Evolutionary conservation across 2,113 vertebrate genomes (phyloP), one percentile per base, ranked within the genome.

Genomic region (Hippopotamus amphibius): DNA sequence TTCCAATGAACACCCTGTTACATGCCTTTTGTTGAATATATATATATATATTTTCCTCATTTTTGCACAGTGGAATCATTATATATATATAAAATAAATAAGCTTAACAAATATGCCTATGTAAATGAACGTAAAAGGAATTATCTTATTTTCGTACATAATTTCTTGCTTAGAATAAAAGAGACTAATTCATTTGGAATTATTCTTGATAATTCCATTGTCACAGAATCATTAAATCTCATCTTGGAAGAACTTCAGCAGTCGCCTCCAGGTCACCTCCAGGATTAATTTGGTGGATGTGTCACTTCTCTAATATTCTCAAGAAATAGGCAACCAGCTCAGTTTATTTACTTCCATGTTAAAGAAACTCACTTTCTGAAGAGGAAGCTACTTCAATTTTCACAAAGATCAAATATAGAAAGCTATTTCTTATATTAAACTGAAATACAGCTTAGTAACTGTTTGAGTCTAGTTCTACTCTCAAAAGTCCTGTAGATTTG

Each of bases 291-390:
- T 76, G 43, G 77, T 59, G 19, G 59, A 26, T 92, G 48, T 55
- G 24, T 87, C 6, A 66, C 12, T 92, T 74, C 66, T 59, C n/a
- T 93, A 77, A 88, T 46, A 81, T 87, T 89, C 81, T 87, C 26
- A 86, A 28, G 3, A 48, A 90, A 80, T 84, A 41, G 26, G 5
- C 69, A 76, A n/a, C 21, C 68, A 65, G 30, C 12, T 82, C 43
- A 74, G 68, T 86, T 94, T 83, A 92, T 72, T 91, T 87, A 68
- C 33, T 17, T 90, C 16, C 4, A 90, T 16, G 41, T 53, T 90
- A 90, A 92, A 83, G 50, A 81, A 84, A 66, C 41, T 26, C 41
- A 77, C 7, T 65, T 85, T 26, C 57, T 91, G 53, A 95, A 94
- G 41, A 76, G 28, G 21, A 77, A 93, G 28, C 9, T 33, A 28